Conservation (phyloP, 2,797 vertebrate genomes). For the Australoheros facetus region DNA sequence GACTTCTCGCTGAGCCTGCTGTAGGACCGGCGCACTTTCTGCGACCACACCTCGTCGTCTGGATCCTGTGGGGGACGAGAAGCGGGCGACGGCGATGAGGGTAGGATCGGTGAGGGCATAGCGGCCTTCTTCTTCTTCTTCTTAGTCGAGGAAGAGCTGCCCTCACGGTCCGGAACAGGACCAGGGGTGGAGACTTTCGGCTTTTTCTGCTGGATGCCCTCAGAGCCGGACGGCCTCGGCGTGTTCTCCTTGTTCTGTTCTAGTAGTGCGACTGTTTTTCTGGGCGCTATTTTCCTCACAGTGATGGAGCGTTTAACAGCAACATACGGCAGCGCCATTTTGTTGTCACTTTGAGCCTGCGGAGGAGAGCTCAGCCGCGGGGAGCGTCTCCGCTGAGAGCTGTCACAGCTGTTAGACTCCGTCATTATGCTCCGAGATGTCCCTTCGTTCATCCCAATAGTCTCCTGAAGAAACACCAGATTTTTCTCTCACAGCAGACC, state of each 20-base stretch:
- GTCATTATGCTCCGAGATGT: constrained; percentile 5
- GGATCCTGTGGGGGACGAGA: neutral
- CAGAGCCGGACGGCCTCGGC: neutral
- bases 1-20: constrained; percentile 65
- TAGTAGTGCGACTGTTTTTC: constrained; percentile 53
- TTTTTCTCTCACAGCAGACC: accelerated
- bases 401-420: neutral
- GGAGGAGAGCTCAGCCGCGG: constrained; percentile 55
- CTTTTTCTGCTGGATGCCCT: constrained; percentile 11
- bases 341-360: constrained; percentile 14
- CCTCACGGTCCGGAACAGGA: neutral
- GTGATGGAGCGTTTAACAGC: constrained; percentile 62
- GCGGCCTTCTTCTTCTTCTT: constrained; percentile 34
- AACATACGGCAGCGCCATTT: constrained; percentile 53
- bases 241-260: constrained; percentile 70
- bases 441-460: neutral
- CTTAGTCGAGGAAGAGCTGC: constrained; percentile 22
- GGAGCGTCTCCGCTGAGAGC: constrained; percentile 55
- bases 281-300: constrained; percentile 69
- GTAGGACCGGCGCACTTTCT: constrained; percentile 75
- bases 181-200: constrained; percentile 43
- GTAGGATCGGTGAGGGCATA: constrained; percentile 66
- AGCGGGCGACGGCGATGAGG: constrained; percentile 34
- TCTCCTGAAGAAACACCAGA: accelerated
- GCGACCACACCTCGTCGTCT: constrained; percentile 54